Evolutionary conservation across 2,888 invertebrate genomes (phyloP), one percentile per base, ranked within the genome.

Genomic region (Seira musarum): DNA sequence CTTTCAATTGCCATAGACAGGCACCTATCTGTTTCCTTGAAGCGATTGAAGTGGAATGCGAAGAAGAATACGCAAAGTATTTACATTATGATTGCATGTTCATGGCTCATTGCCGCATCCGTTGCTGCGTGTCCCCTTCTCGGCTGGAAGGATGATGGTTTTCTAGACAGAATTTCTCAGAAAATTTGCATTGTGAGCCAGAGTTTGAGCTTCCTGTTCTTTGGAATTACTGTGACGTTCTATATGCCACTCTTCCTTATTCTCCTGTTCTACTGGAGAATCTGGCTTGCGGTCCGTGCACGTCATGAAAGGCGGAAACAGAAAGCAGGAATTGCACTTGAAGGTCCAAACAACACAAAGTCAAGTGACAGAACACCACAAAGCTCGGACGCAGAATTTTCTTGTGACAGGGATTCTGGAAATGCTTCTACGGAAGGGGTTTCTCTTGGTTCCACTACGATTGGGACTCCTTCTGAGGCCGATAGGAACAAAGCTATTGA

Each of bases 231-330:
- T 88, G 88, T 86, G 95, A 96, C 96, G 53, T 97, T 97, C 90
- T 97, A 96, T 89, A 92, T 96, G 84, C 97, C 97, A 25, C 92
- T 97, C 65, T 90, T 94, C 82, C 93, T 96, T 72, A 96, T 98
- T 88, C 92, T 97, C 86, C 92, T 95, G 87, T 91, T 97, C 65
- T 97, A 97, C 90, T 96, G 95, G 94, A 92, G 95, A 88, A 97
- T 94, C 91, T 92, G 95, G 90, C 93, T 95, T 89, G 95, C 96
- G 5, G 97, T 97, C 6, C 91, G 95, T 80, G n/a, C n/a, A n/a
- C n/a, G n/a, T n/a, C n/a, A n/a, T n/a, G n/a, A n/a, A n/a, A n/a
- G n/a, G n/a, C n/a, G n/a, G n/a, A n/a, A n/a, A n/a, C n/a, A n/a
- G n/a, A n/a, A n/a, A n/a, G n/a, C n/a, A n/a, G n/a, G n/a, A n/a